Conservation (phyloP, 2,888 invertebrate genomes). For the Aspidiotus rigidus region DNA sequence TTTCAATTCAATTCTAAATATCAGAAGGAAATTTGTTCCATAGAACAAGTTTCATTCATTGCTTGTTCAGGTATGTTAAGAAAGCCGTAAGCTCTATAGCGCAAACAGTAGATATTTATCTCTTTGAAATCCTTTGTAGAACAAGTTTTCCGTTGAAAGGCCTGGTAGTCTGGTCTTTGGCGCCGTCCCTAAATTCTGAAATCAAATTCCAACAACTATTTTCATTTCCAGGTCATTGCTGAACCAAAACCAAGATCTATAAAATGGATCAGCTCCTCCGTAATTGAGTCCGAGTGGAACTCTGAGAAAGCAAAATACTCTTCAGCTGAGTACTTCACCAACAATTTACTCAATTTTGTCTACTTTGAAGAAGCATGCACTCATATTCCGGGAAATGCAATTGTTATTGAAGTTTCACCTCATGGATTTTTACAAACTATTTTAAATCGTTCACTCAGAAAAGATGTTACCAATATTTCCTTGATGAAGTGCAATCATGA, state of each 20-base stretch:
- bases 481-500: constrained; percentile 52
- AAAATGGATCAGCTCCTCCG: constrained; percentile 79
- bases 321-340: constrained; percentile 81
- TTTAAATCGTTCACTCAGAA: constrained; percentile 58
- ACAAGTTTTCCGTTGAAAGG: not conserved
- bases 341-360: constrained; percentile 61
- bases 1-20: no score
- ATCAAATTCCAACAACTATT: not conserved
- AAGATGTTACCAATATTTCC: constrained; percentile 50
- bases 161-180: not conserved
- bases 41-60: no score
- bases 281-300: constrained; percentile 63
- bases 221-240: constrained; percentile 48
- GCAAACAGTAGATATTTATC: no score
- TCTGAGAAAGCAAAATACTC: constrained; percentile 54
- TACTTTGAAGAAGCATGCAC: constrained; percentile 55
- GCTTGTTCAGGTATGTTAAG: no score
- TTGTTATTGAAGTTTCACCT: constrained; percentile 71
- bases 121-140: not conserved
- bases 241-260: constrained; percentile 57
- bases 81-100: no score
- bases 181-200: not conserved
- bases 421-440: constrained; percentile 90
- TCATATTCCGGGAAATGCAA: constrained; percentile 53
- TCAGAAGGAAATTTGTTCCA: no score